Percentiles rank a stretch among this genome's conserved stretches.
Conservation (phyloP, 2,113 vertebrate species). For the Caloenas nicobarica region DNA sequence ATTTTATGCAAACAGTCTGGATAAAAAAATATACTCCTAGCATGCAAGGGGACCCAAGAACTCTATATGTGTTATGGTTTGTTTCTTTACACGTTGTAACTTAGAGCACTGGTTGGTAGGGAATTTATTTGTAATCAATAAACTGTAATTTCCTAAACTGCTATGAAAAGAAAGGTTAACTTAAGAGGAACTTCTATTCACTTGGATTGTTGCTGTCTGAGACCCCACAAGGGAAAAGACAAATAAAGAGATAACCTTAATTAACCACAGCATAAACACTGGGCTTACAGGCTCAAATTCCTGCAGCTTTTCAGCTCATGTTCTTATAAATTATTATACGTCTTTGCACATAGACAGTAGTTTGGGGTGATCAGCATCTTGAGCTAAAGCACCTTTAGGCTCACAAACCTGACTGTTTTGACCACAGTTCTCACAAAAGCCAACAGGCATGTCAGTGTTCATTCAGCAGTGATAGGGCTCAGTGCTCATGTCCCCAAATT, state of each 20-base stretch:
- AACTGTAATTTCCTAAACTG: background rate
- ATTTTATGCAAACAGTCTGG: background rate
- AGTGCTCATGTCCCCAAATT: background rate
- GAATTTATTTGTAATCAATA: conserved; percentile 8
- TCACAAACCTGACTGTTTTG: background rate
- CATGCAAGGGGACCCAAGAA: background rate
- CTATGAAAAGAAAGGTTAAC: background rate
- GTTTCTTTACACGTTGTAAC: background rate
- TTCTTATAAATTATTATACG: background rate
- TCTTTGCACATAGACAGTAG: background rate
- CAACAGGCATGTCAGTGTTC: background rate
- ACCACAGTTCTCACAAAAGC: background rate
- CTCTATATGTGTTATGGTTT: background rate
- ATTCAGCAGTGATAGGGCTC: background rate
- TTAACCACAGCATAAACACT: background rate
- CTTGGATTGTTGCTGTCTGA: background rate
- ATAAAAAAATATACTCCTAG: background rate
- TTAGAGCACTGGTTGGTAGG: background rate
- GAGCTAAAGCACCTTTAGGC: background rate
- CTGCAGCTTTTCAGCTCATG: background rate
- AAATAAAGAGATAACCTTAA: conserved; percentile 38
- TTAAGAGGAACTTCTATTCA: background rate
- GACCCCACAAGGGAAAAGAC: background rate
- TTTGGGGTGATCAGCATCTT: background rate
- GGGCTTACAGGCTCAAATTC: background rate